Conservation (phyloP, 1,140 invertebrate species). For the Melanaphis sacchari region DNA sequence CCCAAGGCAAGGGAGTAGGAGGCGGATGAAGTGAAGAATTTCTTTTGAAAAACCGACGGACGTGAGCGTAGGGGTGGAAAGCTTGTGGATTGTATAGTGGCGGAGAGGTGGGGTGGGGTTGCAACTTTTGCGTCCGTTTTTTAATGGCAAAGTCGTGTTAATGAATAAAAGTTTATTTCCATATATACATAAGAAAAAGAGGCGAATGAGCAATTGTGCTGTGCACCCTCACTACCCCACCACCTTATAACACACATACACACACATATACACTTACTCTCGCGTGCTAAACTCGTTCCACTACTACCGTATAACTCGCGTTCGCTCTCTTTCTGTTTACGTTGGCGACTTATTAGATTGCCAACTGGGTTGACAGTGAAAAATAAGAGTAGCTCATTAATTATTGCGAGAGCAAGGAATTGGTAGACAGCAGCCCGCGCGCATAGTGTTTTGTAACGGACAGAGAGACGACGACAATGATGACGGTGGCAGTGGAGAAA, state of each 20-base stretch:
- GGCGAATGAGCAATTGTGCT: slow-evolving; percentile 54
- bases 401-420: slow-evolving; percentile 52
- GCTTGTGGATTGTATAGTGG: neutral
- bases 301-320: neutral
- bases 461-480: neutral
- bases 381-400: slow-evolving; percentile 57
- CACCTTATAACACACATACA: neutral
- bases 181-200: slow-evolving; percentile 52
- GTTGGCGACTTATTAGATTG: slow-evolving; percentile 57
- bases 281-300: neutral
- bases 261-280: neutral
- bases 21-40: neutral
- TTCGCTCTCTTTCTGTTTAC: slow-evolving; percentile 28
- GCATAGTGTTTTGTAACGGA: neutral
- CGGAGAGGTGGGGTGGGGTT: neutral
- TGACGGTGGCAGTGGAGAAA: neutral
- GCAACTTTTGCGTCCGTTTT: slow-evolving; percentile 59
- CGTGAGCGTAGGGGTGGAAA: neutral
- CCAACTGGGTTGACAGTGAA: slow-evolving; percentile 55
- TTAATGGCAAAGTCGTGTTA: slow-evolving; percentile 59
- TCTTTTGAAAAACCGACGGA: slow-evolving; percentile 53
- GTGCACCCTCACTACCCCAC: neutral
- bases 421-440: slow-evolving; percentile 34
- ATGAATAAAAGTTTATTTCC: slow-evolving; percentile 59
- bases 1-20: neutral